Percentiles rank a stretch among this genome's conserved stretches.
Conservation (phyloP, 2,797 vertebrate species). For the Austrolebias charrua region DNA sequence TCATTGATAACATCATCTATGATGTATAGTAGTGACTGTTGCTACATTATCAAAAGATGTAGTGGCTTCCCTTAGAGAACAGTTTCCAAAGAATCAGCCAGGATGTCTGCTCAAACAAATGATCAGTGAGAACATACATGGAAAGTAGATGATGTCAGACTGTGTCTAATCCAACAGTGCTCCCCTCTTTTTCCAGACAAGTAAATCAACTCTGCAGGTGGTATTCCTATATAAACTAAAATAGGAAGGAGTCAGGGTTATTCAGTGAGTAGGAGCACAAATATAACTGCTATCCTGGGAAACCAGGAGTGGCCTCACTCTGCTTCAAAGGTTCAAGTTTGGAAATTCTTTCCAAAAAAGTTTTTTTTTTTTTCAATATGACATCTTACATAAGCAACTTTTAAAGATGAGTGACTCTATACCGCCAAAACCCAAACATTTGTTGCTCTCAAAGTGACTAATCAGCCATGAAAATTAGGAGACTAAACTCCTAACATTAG, state of each 20-base stretch:
- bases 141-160: conserved; percentile 55
- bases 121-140: conserved; percentile 34
- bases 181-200: conserved; percentile 42
- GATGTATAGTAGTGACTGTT: too few species aligned
- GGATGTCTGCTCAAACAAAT: conserved; percentile 36
- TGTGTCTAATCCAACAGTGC: conserved; percentile 41
- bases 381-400: conserved; percentile 40
- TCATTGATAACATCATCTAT: too few species aligned
- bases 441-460: conserved; percentile 19
- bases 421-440: conserved; percentile 14
- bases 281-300: conserved; percentile 35
- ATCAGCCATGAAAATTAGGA: conserved; percentile 15
- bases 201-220: conserved; percentile 61
- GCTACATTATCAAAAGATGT: conserved; percentile 15
- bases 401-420: conserved; percentile 25
- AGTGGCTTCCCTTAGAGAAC: conserved; percentile 24
- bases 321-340: conserved; percentile 40
- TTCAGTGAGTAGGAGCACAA: conserved; percentile 1
- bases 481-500: conserved; percentile 16
- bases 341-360: conserved; percentile 68
- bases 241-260: conserved; percentile 33
- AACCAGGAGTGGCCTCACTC: conserved; percentile 33
- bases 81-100: conserved; percentile 54
- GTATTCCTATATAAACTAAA: conserved; percentile 39
- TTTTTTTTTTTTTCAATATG: conserved; percentile 34